A percentile compares a stretch with the other conserved stretches of the same genome.
These are phyloP conservation scores for Acanthosepion lycidas DNA, from an alignment of 2,888 invertebrate species.

Conservation along the genomic window DNA sequence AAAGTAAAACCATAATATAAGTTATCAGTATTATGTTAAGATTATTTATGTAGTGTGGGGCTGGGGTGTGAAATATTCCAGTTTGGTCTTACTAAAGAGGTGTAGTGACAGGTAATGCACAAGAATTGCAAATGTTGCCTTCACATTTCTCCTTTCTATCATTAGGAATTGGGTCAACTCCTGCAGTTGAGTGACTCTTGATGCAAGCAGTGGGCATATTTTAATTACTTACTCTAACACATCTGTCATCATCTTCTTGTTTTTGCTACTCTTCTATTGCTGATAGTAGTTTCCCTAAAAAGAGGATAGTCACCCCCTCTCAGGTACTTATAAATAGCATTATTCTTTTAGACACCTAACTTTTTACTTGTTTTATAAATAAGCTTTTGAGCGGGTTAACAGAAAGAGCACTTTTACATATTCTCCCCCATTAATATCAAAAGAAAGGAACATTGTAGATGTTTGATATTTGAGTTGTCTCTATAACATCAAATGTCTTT, in stretches of 20 bases:
- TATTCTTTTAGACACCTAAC: not conserved
- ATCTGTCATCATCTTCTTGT: not conserved
- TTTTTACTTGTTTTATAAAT: not conserved
- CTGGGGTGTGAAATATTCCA: not conserved
- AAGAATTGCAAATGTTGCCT: not conserved
- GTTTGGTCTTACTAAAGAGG: not conserved
- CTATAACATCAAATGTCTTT: not conserved
- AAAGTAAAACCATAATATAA: not conserved
- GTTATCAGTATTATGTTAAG: not conserved
- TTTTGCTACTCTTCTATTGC: not conserved
- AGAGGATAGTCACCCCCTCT: not conserved
- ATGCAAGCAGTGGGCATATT: slow-evolving; percentile 4
- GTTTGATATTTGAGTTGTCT: not conserved
- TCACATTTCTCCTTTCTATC: not conserved
- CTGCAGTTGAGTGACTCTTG: not conserved
- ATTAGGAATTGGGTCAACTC: not conserved
- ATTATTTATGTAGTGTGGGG: not conserved
- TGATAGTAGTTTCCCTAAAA: not conserved
- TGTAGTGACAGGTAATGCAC: not conserved
- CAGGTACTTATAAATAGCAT: not conserved
- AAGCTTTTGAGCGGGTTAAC: not conserved
- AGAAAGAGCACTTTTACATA: not conserved
- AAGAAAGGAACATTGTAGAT: not conserved
- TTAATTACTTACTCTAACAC: slow-evolving; percentile 33
- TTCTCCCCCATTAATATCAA: not conserved